Evolutionary conservation across 2,888 invertebrate species (phyloP), one percentile per base, ranked within the genome.

Genomic region (Thymelicus lineola): DNA sequence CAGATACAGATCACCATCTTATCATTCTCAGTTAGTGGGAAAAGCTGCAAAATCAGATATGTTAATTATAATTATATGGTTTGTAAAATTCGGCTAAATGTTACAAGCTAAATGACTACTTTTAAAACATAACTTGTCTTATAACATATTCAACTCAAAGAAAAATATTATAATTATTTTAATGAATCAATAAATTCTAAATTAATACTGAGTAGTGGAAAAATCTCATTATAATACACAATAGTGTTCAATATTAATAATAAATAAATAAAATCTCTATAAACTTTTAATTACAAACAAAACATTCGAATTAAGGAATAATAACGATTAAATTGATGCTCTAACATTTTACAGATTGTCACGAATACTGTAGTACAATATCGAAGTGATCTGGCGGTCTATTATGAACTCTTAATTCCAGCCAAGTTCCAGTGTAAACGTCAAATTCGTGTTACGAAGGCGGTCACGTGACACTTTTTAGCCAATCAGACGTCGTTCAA

Each of bases 201-300:
- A 65, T 35, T 65, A 65, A 65, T 65, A 65, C 65, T 65, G 57
- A 65, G 15, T 45, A 15, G 14, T 55, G 35, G 14, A 45, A 60
- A 28, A 15, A 60, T 42, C 42, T 53, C 53, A 20, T 50, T 38
- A 15, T 17, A 42, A 60, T 17, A 58, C 50, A 53, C 20, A 20
- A 20, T 10, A 20, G 53, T 53, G 53, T 12, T 53, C 12, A 53
- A 53, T 53, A 20, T 10, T 12, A 53, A 53, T 53, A 53, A 53
- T 20, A 53, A 53, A 50, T 57, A 35, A 57, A 36, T 57, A 57
- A 36, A 57, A 57, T 36, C 35, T 35, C n/a, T 14, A 36, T 57
- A 57, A 53, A 53, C 10, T 36, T 35, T 36, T 57, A 35, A 57
- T 57, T 28, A 55, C 48, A 50, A 55, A 55, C 14, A 14, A 28